A percentile compares a stretch with the other conserved stretches of the same genome.
Evolutionary conservation across 2,113 vertebrate genomes (phyloP).

Genomic region (Chelonoidis abingdonii): DNA sequence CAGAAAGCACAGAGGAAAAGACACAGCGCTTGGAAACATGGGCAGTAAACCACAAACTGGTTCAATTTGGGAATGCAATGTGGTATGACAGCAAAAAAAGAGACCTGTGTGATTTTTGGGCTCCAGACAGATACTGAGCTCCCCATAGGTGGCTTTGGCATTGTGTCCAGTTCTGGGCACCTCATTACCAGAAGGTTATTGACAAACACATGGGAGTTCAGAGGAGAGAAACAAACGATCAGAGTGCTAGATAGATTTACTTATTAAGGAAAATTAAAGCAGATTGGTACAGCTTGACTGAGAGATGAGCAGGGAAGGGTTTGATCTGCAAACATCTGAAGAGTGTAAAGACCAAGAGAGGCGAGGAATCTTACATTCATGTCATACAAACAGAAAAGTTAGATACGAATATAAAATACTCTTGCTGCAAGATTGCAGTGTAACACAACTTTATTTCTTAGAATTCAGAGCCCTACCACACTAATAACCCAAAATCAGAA

Average conservation of each 20-base stretch:
- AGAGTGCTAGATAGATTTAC: no score
- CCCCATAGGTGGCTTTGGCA: background rate
- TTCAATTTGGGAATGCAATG: background rate
- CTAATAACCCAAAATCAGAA: background rate
- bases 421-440: background rate
- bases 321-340: background rate
- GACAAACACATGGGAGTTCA: no score
- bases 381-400: background rate
- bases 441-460: background rate
- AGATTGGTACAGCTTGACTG: no score
- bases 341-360: background rate
- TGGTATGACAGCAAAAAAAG: background rate
- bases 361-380: background rate
- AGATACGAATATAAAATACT: background rate
- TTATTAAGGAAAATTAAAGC: no score
- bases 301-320: no score
- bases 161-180: no score
- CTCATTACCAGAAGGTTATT: no score
- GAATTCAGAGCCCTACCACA: background rate
- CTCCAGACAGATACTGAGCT: background rate
- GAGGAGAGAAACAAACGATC: no score
- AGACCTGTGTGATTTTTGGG: background rate
- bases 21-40: background rate
- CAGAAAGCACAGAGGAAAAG: background rate
- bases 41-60: background rate